phyloP scores from a whole-genome alignment of 64 coral and sea anemone genomes.

The Pocillopora verrucosa region DNA sequence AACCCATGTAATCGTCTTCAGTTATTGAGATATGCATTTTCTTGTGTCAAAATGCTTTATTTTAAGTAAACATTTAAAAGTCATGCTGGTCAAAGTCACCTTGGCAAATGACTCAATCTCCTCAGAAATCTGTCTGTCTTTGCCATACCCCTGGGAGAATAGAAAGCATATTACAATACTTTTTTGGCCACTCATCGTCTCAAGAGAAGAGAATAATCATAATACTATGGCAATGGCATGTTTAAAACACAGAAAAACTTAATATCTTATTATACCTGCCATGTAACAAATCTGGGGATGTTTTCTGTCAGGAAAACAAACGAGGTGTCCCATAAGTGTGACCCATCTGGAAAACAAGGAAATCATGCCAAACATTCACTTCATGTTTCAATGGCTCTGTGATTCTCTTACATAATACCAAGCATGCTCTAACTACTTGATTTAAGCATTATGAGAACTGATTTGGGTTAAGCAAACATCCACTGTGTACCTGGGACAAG shows the following conservation, averaged over 20 bases:
- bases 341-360: slow-evolving; percentile 18
- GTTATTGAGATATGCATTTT: too few relatives aligned
- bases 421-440: neutral
- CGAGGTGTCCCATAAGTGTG: slow-evolving; percentile 23
- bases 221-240: neutral
- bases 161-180: neutral
- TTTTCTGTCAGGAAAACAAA: slow-evolving; percentile 59
- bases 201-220: neutral
- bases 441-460: neutral
- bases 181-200: neutral
- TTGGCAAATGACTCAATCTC: slow-evolving; percentile 27
- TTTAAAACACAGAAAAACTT: neutral
- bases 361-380: neutral
- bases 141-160: slow-evolving; percentile 1
- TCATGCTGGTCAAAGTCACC: neutral
- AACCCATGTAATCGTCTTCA: too few relatives aligned
- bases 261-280: slow-evolving; percentile 20
- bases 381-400: too few relatives aligned
- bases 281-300: slow-evolving; percentile 51
- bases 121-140: slow-evolving; percentile 7
- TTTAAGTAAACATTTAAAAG: too few relatives aligned
- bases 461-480: neutral
- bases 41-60: too few relatives aligned
- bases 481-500: slow-evolving; percentile 14
- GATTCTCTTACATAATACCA: neutral